These are phyloP conservation scores for Mormyrus hasselquistii DNA, from an alignment of 2,797 vertebrate species.

Conservation along the genomic window DNA sequence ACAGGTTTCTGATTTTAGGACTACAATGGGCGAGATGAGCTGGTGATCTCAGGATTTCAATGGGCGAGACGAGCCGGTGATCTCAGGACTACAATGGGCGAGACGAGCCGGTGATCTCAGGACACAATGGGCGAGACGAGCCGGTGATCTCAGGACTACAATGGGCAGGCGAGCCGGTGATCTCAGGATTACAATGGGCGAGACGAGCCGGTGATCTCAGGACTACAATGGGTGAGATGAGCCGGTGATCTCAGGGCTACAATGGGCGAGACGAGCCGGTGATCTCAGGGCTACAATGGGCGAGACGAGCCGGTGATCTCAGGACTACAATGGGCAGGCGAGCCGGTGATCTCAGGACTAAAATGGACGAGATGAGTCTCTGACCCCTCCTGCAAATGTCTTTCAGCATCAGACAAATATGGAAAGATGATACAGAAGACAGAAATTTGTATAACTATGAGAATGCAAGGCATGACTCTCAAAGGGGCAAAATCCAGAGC, in stretches of 20 bases:
- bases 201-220: background rate
- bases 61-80: background rate
- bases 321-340: background rate
- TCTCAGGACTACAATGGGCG: no score
- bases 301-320: background rate
- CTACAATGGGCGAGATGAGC: background rate
- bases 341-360: background rate
- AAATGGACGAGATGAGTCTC: background rate
- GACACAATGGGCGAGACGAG: background rate
- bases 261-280: background rate
- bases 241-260: background rate
- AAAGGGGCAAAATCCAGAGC: background rate
- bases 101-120: background rate
- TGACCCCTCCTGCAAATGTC: background rate
- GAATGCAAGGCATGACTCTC: background rate
- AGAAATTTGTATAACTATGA: background rate
- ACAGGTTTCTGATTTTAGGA: background rate
- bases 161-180: background rate
- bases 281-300: background rate
- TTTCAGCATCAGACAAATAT: background rate
- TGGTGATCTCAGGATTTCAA: background rate
- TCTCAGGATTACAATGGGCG: background rate
- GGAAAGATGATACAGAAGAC: background rate
- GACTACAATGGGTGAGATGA: background rate
- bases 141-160: background rate